A percentile compares a stretch with the other conserved stretches of the same genome.
Evolutionary conservation across 2,888 invertebrate species (phyloP).

Genomic region (Diarsia rubi): DNA sequence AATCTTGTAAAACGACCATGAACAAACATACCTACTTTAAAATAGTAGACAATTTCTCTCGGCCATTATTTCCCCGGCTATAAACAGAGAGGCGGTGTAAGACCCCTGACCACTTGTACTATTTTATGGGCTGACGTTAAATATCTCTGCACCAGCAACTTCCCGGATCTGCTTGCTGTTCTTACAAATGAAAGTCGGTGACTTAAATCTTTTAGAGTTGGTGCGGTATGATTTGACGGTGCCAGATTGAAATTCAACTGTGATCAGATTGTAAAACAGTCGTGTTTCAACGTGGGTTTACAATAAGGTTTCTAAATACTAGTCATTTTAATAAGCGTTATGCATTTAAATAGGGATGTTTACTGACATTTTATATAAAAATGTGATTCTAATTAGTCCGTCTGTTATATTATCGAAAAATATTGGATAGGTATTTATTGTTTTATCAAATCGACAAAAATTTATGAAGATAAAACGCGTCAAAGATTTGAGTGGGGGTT

Average conservation of each 20-base stretch:
- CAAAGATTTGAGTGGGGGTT: too few relatives aligned
- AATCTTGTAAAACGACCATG: constrained; percentile 14
- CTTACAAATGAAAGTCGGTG: constrained; percentile 38
- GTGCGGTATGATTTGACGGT: background rate
- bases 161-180: constrained; percentile 52
- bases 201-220: constrained; percentile 34
- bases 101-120: constrained; percentile 67
- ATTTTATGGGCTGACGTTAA: constrained; percentile 67
- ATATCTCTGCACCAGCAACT: constrained; percentile 62
- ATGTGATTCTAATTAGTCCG: too few relatives aligned
- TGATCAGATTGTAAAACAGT: too few relatives aligned
- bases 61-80: constrained; percentile 60
- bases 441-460: too few relatives aligned
- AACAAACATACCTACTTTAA: constrained; percentile 56
- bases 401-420: too few relatives aligned
- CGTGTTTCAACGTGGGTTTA: too few relatives aligned
- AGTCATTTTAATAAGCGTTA: too few relatives aligned
- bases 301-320: too few relatives aligned
- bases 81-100: constrained; percentile 66
- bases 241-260: background rate
- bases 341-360: too few relatives aligned
- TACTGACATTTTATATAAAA: too few relatives aligned
- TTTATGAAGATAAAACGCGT: too few relatives aligned
- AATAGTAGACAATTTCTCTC: constrained; percentile 56
- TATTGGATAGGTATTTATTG: too few relatives aligned